Conservation (phyloP, 2,888 invertebrate genomes). For the Polydesmus complanatus region DNA sequence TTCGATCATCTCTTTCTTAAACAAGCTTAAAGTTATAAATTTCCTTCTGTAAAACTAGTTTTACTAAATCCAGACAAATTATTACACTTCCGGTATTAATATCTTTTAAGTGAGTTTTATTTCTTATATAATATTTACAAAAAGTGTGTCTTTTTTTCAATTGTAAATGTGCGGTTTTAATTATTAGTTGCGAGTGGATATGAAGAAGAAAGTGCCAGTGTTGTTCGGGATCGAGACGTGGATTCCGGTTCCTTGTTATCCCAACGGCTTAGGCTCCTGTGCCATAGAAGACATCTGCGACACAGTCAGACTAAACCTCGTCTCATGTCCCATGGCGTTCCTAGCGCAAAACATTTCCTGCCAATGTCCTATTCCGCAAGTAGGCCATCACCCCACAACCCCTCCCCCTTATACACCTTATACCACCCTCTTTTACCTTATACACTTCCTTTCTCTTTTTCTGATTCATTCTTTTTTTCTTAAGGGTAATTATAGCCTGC, state of each 20-base stretch:
- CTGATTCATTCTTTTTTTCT: background rate
- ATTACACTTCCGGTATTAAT: too few relatives aligned
- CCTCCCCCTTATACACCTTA: background rate
- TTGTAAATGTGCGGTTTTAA: too few relatives aligned
- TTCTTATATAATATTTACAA: too few relatives aligned
- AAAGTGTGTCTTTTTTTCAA: too few relatives aligned
- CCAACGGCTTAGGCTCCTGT: constrained; percentile 13
- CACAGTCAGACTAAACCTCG: background rate
- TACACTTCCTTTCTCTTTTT: too few relatives aligned
- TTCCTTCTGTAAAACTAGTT: too few relatives aligned
- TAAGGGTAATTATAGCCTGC: constrained; percentile 7
- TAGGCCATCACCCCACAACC: background rate
- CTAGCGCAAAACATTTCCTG: constrained; percentile 12
- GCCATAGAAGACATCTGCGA: constrained; percentile 13
- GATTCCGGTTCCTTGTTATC: constrained; percentile 14
- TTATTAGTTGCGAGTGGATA: constrained; percentile 9
- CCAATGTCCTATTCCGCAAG: constrained; percentile 14
- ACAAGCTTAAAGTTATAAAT: too few relatives aligned
- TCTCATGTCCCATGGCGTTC: constrained; percentile 10
- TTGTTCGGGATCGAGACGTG: constrained; percentile 13
- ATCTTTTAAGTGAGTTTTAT: too few relatives aligned
- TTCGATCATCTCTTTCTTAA: too few relatives aligned
- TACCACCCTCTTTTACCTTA: background rate
- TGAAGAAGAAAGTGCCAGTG: constrained; percentile 12
- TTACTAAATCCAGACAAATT: too few relatives aligned